Base-by-base conservation (phyloP, 2,797 vertebrate species). In the Pipistrellus kuhlii region DNA sequence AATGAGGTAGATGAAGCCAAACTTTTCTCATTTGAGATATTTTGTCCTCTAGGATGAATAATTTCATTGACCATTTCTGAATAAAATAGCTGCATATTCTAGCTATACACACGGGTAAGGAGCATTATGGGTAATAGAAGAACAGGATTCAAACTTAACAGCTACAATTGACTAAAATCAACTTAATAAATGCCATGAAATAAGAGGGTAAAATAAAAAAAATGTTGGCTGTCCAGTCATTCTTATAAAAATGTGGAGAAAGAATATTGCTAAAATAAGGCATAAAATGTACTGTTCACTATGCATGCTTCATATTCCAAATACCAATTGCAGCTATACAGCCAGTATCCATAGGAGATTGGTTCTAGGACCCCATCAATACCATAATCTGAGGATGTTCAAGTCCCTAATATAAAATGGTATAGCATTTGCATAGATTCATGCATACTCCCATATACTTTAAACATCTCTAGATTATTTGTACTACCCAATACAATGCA, bases 21-120 rank as follows among this genome's bases (percentile, higher is more conserved):
- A 88, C 46, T 96, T 82, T 88, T 84, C 76, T 94, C 73, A 94
- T 95, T 6, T 46, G 48, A 96, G 91, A 91, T 71, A 81, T 14
- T 78, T 76, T 94, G 51, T 94, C 69, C 77, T 35, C 68, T 64
- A 32, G 85, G 72, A 92, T 64, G 86, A 96, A 13, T 89, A 91
- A 96, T 94, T 68, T 73, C 62, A 95, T 55, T 94, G 95, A 92
- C 72, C 27, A 53, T n/a, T 96, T 96, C 64, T 86, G 64, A 96
- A 95, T 94, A 89, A 96, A 88, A 93, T 77, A 94, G 35, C 48
- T 91, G 10, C 32, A 55, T 46, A 69, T 85, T 88, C 80, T 84
- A 78, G 38, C 88, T 91, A 95, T 91, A 95, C 15, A 95, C 94
- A 92, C n/a, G 94, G 71, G 32, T n/a, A 78, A 93, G 20, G 57